Evolutionary conservation across 2,888 invertebrate genomes (phyloP), one percentile per base, ranked within the genome.

Genomic region (Tineola bisselliella): DNA sequence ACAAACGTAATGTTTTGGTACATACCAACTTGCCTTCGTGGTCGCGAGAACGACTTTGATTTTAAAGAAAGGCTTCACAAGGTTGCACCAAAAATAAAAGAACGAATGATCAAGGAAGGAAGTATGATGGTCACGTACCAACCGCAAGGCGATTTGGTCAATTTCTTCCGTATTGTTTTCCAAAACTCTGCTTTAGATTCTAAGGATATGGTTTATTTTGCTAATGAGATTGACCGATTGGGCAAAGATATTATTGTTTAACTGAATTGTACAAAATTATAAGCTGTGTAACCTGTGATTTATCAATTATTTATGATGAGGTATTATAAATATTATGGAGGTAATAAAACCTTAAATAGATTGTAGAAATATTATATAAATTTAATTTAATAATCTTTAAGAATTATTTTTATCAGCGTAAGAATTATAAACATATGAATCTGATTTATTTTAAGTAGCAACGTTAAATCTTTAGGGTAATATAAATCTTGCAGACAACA

Each of bases 1-100:
- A 95, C 97, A 2, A 98, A 98, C 74, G 91, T 98, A 8, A 97
- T 97, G 80, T 99, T 99, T 78, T 98, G 98, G 97, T 98, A 97
- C 74, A 80, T 97, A 12, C 98, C 98, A 0, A 89, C 89, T n/a
- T 92, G 90, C 72, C 87, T 91, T 64, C 88, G 90, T 64, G 89
- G 80, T 57, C 79, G 72, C 64, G 88, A 77, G 64, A 74, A 87
- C 62, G 88, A 89, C 48, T 76, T 87, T 19, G 89, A 90, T 67
- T 93, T 88, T 71, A 88, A 88, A 66, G 88, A 91, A 65, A 89
- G 89, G 69, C 76, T 96, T 59, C 91, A 95, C 74, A 91, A 90
- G 81, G 90, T 98, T 52, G 97, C 97, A 0, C 97, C 98, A 0
- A 92, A 92, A 78, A 93, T 98, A 66, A 98, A 99, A 77, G 97